phyloP scores from a whole-genome alignment of 1,140 invertebrate genomes.

The Drosophila bipectinata region DNA sequence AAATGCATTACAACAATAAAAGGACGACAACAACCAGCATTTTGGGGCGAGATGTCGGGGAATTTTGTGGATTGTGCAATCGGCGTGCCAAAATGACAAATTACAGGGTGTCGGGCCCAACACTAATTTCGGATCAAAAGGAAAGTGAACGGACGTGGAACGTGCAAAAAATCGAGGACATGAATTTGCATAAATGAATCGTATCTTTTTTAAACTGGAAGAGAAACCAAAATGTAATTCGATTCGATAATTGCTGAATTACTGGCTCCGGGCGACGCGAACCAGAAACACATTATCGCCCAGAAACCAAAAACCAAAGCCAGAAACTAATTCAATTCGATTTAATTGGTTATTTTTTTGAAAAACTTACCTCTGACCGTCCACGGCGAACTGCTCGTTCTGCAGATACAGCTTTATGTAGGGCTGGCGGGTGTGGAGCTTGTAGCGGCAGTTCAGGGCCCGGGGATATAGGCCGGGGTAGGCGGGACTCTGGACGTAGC shows the following conservation, averaged over 20 bases:
- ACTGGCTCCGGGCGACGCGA: background rate
- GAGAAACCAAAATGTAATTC: background rate
- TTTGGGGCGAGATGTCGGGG: slow-evolving; percentile 30
- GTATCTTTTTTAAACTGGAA: background rate
- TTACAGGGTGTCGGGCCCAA: slow-evolving; percentile 79
- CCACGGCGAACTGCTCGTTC: slow-evolving; percentile 96
- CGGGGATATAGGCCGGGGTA: slow-evolving; percentile 96
- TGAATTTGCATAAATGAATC: slow-evolving; percentile 50
- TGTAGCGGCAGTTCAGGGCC: slow-evolving; percentile 94
- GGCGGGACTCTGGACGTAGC: slow-evolving; percentile 95
- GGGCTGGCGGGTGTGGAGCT: slow-evolving; percentile 92
- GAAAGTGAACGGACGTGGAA: background rate
- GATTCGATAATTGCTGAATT: background rate
- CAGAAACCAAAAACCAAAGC: background rate
- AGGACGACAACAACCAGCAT: slow-evolving; percentile 42
- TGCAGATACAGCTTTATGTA: slow-evolving; percentile 96
- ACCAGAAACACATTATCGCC: background rate
- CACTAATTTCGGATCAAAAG: slow-evolving; percentile 65
- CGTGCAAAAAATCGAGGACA: slow-evolving; percentile 24
- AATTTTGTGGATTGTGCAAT: slow-evolving; percentile 58
- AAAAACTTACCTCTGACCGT: slow-evolving; percentile 89
- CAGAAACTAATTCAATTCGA: slow-evolving; percentile 1
- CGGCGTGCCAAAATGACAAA: slow-evolving; percentile 83
- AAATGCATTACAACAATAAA: slow-evolving; percentile 75
- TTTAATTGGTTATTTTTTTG: background rate